Evolutionary conservation across 2,888 invertebrate species (phyloP).

Genomic region (Bimastos eiseni): DNA sequence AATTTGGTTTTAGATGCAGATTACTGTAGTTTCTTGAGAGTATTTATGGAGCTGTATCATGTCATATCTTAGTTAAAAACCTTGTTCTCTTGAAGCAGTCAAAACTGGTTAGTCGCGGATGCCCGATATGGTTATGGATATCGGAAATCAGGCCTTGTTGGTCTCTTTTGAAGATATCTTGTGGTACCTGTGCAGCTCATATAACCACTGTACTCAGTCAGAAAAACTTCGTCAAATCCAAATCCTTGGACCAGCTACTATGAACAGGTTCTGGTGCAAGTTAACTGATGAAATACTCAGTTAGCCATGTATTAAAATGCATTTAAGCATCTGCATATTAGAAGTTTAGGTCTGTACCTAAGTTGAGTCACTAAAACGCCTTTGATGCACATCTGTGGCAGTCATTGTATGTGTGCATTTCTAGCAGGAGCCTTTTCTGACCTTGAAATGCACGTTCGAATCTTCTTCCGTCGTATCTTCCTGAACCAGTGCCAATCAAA

Average conservation of each 20-base stretch:
- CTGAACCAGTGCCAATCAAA: slow-evolving; percentile 53
- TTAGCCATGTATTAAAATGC: neutral
- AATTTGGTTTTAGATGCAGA: neutral
- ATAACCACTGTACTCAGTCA: too few relatives aligned
- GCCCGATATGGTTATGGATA: too few relatives aligned
- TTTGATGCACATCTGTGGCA: neutral
- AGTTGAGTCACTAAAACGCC: neutral
- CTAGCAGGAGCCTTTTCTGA: slow-evolving; percentile 45
- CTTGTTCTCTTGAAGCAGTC: too few relatives aligned
- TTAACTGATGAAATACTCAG: neutral
- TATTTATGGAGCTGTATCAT: neutral
- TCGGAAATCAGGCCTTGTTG: too few relatives aligned
- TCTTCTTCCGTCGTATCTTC: slow-evolving; percentile 58
- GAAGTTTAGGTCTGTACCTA: neutral
- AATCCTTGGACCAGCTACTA: too few relatives aligned
- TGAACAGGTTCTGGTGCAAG: neutral
- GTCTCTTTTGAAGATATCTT: too few relatives aligned
- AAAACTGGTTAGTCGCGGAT: too few relatives aligned
- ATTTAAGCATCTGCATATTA: neutral
- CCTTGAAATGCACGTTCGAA: slow-evolving; percentile 52
- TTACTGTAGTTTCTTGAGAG: neutral
- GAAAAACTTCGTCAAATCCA: too few relatives aligned
- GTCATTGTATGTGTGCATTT: neutral
- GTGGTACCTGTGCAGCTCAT: too few relatives aligned
- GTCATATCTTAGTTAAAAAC: too few relatives aligned